phyloP scores from a whole-genome alignment of 2,797 vertebrate species.

The Ptychobarbus kaznakovi region DNA sequence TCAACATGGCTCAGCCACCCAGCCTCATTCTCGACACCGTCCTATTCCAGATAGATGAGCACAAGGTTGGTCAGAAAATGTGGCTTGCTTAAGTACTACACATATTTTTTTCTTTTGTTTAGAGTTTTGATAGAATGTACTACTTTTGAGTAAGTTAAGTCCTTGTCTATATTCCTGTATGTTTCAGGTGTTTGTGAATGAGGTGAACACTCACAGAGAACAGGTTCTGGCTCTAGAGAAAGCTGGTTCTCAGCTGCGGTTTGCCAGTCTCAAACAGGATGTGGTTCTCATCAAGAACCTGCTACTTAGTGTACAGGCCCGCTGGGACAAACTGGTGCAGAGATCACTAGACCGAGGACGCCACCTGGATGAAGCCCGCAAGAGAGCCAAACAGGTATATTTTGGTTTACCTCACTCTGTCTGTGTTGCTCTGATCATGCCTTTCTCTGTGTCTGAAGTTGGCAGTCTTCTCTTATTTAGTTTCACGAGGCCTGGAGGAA shows the following conservation, averaged over 20 bases:
- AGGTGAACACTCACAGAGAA: slow-evolving; percentile 95
- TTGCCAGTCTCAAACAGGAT: slow-evolving; percentile 97
- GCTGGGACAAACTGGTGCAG: slow-evolving; percentile 99
- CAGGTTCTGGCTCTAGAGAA: slow-evolving; percentile 96
- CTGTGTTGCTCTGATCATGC: not conserved
- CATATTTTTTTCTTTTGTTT: not conserved
- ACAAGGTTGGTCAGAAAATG: slow-evolving; percentile 83
- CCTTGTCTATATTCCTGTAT: not conserved
- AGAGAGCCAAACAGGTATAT: slow-evolving; percentile 94
- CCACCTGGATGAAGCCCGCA: slow-evolving; percentile 94
- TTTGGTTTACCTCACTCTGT: not conserved
- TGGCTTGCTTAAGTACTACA: not conserved
- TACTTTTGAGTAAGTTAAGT: not conserved
- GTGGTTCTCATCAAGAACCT: slow-evolving; percentile 98
- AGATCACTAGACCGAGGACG: slow-evolving; percentile 94
- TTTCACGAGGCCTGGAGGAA: slow-evolving; percentile 99
- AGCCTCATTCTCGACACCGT: slow-evolving; percentile 94
- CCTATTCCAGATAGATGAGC: slow-evolving; percentile 96
- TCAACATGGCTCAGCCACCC: slow-evolving; percentile 89
- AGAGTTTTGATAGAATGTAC: not conserved
- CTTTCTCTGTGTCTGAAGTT: not conserved
- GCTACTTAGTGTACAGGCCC: slow-evolving; percentile 95
- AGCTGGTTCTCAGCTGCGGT: slow-evolving; percentile 94
- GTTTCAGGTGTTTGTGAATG: slow-evolving; percentile 94
- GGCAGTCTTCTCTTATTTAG: slow-evolving; percentile 68